Evolutionary conservation across 2,888 invertebrate species (phyloP).

Genomic region (Stenchaetothrips biformis): DNA sequence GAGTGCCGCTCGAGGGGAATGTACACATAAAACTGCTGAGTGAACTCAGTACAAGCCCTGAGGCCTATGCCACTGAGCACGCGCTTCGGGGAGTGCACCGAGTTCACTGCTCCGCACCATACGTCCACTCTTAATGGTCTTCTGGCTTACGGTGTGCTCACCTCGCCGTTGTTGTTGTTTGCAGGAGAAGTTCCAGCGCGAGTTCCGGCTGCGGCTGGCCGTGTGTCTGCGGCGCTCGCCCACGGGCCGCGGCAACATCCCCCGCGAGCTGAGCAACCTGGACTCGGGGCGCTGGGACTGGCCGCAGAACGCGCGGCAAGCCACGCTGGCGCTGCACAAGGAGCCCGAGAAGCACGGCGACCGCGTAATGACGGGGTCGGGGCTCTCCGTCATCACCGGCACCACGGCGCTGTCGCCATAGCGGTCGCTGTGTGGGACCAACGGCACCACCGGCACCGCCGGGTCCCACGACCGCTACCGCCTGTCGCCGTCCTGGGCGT

Average conservation of each 20-base stretch:
- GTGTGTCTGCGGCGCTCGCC: conserved; percentile 10
- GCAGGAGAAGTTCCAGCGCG: conserved; percentile 42
- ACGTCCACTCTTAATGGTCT: no score
- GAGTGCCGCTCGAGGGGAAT: no score
- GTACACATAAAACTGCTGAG: no score
- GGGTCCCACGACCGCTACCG: conserved; percentile 33
- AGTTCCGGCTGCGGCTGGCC: conserved; percentile 39
- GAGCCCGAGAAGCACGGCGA: neutral
- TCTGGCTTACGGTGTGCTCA: no score
- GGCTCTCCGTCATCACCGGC: neutral
- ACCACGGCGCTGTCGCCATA: conserved; percentile 1
- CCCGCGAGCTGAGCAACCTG: conserved; percentile 31
- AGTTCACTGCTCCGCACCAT: neutral
- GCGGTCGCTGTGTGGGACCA: conserved; percentile 40
- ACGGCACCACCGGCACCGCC: conserved; percentile 39
- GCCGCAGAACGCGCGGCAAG: neutral
- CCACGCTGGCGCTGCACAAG: neutral
- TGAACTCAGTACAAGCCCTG: no score
- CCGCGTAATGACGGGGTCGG: neutral
- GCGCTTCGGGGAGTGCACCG: neutral
- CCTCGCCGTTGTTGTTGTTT: conserved; percentile 29
- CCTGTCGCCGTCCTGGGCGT: conserved; percentile 35
- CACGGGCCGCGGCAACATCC: neutral
- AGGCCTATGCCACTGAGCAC: no score
- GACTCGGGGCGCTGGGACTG: conserved; percentile 32